Conservation (phyloP, 2,797 vertebrate species). For the Ataeniobius toweri region DNA sequence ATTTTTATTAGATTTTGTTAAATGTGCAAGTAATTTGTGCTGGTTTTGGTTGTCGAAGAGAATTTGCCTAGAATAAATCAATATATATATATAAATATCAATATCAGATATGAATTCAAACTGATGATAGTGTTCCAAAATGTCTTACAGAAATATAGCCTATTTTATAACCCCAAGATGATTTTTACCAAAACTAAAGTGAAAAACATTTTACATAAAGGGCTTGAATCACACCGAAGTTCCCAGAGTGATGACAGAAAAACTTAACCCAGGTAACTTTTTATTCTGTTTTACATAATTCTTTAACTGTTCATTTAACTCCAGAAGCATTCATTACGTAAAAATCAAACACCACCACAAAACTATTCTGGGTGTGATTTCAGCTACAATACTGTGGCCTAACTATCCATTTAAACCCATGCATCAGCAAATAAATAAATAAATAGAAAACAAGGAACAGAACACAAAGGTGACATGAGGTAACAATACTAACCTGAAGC, state of each 20-base stretch:
- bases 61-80: neutral
- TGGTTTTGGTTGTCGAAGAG: neutral
- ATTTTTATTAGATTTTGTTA: neutral
- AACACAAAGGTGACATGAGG: conserved; percentile 57
- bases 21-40: neutral
- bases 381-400: neutral
- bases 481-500: conserved; percentile 93
- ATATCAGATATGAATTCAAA: no score
- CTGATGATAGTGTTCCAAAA: neutral
- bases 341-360: neutral
- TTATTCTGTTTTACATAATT: conserved; percentile 32
- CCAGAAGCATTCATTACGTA: neutral
- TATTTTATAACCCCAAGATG: neutral
- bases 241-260: conserved; percentile 10
- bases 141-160: neutral
- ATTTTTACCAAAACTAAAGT: neutral
- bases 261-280: conserved; percentile 38
- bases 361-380: neutral
- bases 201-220: conserved; percentile 5
- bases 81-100: no score
- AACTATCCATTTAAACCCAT: conserved; percentile 19
- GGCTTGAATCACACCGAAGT: conserved; percentile 13
- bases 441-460: conserved; percentile 25
- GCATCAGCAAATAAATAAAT: conserved; percentile 4
- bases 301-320: neutral